Evolutionary conservation across 2,888 invertebrate species (phyloP), one percentile per base, ranked within the genome.

Genomic region (Macrophya annulata): DNA sequence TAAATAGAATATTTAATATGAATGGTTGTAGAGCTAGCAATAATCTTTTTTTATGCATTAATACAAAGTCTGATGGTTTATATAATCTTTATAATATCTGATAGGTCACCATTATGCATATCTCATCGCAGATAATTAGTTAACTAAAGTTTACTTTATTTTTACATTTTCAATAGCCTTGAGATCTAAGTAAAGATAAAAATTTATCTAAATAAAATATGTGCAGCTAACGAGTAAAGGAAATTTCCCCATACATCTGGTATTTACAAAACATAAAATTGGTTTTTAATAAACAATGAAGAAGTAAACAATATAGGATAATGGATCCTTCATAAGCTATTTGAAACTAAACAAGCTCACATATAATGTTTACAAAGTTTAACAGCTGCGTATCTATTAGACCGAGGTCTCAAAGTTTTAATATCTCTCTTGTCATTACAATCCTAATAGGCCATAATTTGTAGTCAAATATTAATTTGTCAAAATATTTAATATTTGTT

Each of bases 1-100:
- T 77, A 77, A 31, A 51, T 37, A 55, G 31, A 8, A 5, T 17
- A 77, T 31, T 77, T 48, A 83, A 68, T 48, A 71, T 81, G 21
- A 68, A 45, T 59, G 55, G 68, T 59, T 83, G 31, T 83, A 83
- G 68, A 68, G 48, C 37, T 45, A 83, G 65, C 83, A 83, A 83
- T 83, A 83, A 83, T 83, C 83, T 68, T 17, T 68, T 31, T 83
- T 83, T 48, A 83, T 68, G 48, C 48, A 68, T 68, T 37, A 21
- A 83, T 51, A 83, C 55, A 71, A 48, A 83, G 83, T 83, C 83
- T 83, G 83, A 83, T 83, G 83, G 51, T 81, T 81, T 62, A 59
- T 81, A 68, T 83, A 71, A 83, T 83, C 83, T 68, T 83, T 68
- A n/a, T 83, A 45, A 48, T 48, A 83, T 48, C 51, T 25, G 6